These are phyloP conservation scores for Pimephales promelas DNA, from an alignment of 2,113 vertebrate genomes.

Conservation along the genomic window DNA sequence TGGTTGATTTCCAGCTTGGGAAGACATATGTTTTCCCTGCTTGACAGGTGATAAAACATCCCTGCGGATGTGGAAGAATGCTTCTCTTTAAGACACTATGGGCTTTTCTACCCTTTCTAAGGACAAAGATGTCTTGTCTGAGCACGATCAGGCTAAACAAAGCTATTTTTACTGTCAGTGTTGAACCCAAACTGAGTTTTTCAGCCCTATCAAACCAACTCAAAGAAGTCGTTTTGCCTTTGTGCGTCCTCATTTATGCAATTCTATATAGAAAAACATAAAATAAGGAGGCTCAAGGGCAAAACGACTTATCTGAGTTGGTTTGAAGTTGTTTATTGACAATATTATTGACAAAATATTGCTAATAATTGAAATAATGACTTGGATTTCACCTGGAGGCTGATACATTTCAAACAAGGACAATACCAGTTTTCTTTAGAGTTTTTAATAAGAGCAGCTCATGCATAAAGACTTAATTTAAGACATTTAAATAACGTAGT, in stretches of 20 bases:
- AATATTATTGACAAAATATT: slow-evolving; percentile 45
- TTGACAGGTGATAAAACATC: background rate
- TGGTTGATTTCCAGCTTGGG: slow-evolving; percentile 1
- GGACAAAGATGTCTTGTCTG: slow-evolving; percentile 60
- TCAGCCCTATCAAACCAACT: slow-evolving; percentile 67
- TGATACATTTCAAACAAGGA: slow-evolving; percentile 54
- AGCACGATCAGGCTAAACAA: slow-evolving; percentile 72
- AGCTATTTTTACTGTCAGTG: slow-evolving; percentile 67
- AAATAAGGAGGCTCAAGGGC: too few relatives aligned
- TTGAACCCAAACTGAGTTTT: slow-evolving; percentile 77
- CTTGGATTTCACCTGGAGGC: slow-evolving; percentile 69
- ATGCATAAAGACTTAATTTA: slow-evolving; percentile 33
- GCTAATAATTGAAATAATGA: slow-evolving; percentile 69
- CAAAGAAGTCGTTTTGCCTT: slow-evolving; percentile 58
- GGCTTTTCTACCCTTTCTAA: slow-evolving; percentile 63
- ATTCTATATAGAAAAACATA: too few relatives aligned
- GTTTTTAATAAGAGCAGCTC: background rate
- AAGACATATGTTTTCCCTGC: too few relatives aligned
- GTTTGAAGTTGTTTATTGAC: too few relatives aligned
- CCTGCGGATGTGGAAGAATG: background rate
- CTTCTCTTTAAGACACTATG: slow-evolving; percentile 9
- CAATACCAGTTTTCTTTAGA: slow-evolving; percentile 53
- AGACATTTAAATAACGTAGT: too few relatives aligned
- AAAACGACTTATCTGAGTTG: too few relatives aligned
- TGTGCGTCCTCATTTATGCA: slow-evolving; percentile 71